Base-by-base conservation (phyloP, 1,140 invertebrate genomes). In the Aplysia californica region DNA sequence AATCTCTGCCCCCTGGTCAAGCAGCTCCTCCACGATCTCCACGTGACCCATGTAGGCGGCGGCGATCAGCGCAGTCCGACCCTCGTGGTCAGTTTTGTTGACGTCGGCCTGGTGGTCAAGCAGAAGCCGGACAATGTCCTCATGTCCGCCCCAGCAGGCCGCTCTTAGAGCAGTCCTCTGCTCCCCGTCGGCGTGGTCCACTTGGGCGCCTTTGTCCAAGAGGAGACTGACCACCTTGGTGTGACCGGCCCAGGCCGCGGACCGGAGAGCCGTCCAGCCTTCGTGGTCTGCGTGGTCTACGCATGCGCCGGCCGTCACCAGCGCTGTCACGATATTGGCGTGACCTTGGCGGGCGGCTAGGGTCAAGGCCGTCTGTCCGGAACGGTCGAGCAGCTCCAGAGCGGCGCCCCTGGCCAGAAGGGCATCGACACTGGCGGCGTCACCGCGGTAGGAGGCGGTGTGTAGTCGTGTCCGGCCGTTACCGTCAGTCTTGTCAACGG, bases 241-340 rank as follows among this genome's bases (percentile, higher is more conserved):
- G 85, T 98, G 96, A 23, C 96, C 96, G 75, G 95, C 96, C 96
- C 96, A 97, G 39, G 96, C 95, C 31, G 96, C 95, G 15, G 91
- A 91, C 56, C 91, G 75, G 33, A 92, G 80, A 1, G 91, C 89
- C 18, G 91, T 91, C 91, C 91, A 92, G 0, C 91, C 87, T 69
- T 90, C 90, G 76, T 84, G 83, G 79, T 91, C 90, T 29, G 87
- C 85, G 76, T 89, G 87, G 68, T 91, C 87, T 41, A 88, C 82
- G 56, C 86, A 76, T 15, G 88, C 89, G 29, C 83, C 80, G 21
- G 86, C 83, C 55, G 82, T 81, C 3, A 91, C 70, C 20, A 91
- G 79, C 2, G 83, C 76, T 31, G 82, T 77, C 0, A 90, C 87
- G 61, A 92, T 89, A 74, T 90, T 87, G 76, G 86, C 82, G 81